A percentile compares a stretch with the other conserved stretches of the same genome.
phyloP scores from a whole-genome alignment of 2,113 vertebrate genomes.

The Chaenocephalus aceratus region DNA sequence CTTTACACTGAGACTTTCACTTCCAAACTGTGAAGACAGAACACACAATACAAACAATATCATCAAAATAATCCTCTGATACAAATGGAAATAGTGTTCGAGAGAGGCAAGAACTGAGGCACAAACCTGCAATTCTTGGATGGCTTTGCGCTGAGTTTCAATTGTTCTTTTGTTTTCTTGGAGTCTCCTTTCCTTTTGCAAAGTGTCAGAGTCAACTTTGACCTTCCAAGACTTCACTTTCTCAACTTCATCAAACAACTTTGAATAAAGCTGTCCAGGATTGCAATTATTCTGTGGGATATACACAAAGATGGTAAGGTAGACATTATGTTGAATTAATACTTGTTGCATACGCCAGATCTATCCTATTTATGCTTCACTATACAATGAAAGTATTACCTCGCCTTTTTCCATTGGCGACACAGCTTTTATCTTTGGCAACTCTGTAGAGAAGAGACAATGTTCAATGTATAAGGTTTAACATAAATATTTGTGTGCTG shows the following conservation, averaged over 20 bases:
- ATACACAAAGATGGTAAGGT: conserved; percentile 42
- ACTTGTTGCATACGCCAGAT: background rate
- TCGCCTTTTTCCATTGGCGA: conserved; percentile 78
- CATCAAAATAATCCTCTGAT: background rate
- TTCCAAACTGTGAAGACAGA: conserved; percentile 88
- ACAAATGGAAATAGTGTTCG: too few species aligned
- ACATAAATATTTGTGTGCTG: background rate
- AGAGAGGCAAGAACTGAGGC: conserved; percentile 21
- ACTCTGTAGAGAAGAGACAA: conserved; percentile 59
- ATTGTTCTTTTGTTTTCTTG: conserved; percentile 91
- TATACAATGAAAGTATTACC: conserved; percentile 52
- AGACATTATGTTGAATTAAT: conserved; percentile 4
- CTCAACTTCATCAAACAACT: conserved; percentile 92
- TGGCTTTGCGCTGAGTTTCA: conserved; percentile 92
- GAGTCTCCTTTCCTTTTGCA: conserved; percentile 89
- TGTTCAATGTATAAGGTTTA: background rate
- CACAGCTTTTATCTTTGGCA: conserved; percentile 75
- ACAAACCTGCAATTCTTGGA: conserved; percentile 94
- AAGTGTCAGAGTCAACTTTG: conserved; percentile 85
- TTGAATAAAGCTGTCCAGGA: conserved; percentile 88
- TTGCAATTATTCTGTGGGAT: conserved; percentile 82
- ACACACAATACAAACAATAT: conserved; percentile 12
- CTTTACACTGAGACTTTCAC: conserved; percentile 92
- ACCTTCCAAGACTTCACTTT: conserved; percentile 94
- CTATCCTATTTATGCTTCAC: background rate